These are phyloP conservation scores for Stictocephala bisonia DNA, from an alignment of 2,888 invertebrate species.

Conservation along the genomic window DNA sequence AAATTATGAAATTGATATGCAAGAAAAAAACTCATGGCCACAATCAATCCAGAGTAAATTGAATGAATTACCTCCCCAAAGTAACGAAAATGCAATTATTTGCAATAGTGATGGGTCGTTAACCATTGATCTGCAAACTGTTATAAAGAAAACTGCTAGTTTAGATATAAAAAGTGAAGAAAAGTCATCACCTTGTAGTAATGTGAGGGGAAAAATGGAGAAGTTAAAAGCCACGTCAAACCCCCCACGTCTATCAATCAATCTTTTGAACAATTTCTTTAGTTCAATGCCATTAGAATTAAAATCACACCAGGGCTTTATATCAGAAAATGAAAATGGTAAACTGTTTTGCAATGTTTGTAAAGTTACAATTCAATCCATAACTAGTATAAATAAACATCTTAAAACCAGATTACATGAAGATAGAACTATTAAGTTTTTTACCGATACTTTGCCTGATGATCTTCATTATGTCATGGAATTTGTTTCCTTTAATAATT, in stretches of 20 bases:
- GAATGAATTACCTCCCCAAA: background rate
- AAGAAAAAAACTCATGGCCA: background rate
- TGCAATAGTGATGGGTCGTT: slow-evolving; percentile 3
- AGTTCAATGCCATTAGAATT: slow-evolving; percentile 7
- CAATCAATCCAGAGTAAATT: background rate
- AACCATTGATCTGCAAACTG: slow-evolving; percentile 1
- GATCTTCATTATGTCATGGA: slow-evolving; percentile 3
- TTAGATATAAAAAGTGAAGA: background rate
- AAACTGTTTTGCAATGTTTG: slow-evolving; percentile 1
- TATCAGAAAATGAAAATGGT: background rate
- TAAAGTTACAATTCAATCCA: slow-evolving; percentile 2
- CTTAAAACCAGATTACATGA: slow-evolving; percentile 19
- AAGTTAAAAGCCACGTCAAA: background rate
- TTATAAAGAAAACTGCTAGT: background rate
- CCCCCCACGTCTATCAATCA: background rate
- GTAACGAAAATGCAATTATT: slow-evolving; percentile 7
- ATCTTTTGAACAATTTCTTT: background rate
- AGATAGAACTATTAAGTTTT: background rate
- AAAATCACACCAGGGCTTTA: background rate
- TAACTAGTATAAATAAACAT: background rate
- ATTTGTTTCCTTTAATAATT: slow-evolving; percentile 25
- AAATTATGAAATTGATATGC: background rate
- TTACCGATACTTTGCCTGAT: background rate
- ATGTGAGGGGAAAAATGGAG: background rate
- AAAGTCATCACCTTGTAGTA: background rate